These are phyloP conservation scores for Neotoxoptera formosana DNA, from an alignment of 1,140 invertebrate species.

Conservation along the genomic window DNA sequence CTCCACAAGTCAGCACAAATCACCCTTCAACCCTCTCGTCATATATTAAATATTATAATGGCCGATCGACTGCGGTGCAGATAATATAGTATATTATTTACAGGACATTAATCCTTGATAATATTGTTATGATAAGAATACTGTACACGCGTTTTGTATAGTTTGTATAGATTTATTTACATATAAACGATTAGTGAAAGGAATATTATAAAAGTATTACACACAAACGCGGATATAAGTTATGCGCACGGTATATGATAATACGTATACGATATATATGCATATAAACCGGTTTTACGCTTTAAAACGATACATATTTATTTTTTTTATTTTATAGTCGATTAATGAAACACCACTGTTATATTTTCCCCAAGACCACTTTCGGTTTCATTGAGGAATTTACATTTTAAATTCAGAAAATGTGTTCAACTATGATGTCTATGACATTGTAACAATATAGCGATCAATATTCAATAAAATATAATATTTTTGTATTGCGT, in stretches of 20 bases:
- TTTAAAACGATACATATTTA: background rate
- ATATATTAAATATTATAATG: too few relatives aligned
- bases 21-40: background rate
- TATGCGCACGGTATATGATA: background rate
- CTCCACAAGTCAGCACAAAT: background rate
- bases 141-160: background rate
- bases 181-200: conserved; percentile 17
- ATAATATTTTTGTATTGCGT: background rate
- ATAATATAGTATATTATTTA: too few relatives aligned
- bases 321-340: background rate
- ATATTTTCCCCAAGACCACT: background rate
- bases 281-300: conserved; percentile 20
- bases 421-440: background rate
- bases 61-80: background rate
- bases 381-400: background rate
- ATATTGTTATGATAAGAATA: background rate
- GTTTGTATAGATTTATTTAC: too few relatives aligned
- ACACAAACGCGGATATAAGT: conserved; percentile 17
- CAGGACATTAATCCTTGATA: background rate
- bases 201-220: conserved; percentile 11
- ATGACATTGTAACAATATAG: background rate
- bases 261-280: too few relatives aligned
- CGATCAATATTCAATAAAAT: background rate
- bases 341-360: background rate
- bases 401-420: background rate